Percentiles rank a stretch among this genome's conserved stretches.
Conservation (phyloP, 2,888 invertebrate species). For the Linyphia triangularis region DNA sequence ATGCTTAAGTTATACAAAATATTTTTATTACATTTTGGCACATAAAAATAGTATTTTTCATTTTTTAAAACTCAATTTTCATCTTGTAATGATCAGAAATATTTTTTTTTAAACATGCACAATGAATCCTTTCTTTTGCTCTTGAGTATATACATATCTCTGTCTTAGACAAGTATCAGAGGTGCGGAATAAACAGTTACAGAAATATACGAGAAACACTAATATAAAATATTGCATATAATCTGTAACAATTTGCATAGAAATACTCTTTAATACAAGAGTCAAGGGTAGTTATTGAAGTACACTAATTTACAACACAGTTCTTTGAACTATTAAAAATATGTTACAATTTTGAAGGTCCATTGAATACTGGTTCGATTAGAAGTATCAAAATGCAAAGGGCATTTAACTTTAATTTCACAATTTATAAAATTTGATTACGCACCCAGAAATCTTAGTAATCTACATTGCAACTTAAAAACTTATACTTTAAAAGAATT, state of each 20-base stretch:
- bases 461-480: no score
- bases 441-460: no score
- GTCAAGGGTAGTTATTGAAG: background rate
- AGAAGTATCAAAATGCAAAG: background rate
- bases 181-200: background rate
- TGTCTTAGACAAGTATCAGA: no score
- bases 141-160: background rate
- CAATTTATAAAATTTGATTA: background rate
- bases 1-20: conserved; percentile 12
- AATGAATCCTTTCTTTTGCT: background rate
- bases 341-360: background rate
- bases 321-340: background rate
- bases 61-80: background rate
- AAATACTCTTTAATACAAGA: background rate
- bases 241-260: background rate
- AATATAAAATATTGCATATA: background rate
- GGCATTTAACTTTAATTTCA: background rate
- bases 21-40: conserved; percentile 33
- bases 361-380: background rate
- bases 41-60: conserved; percentile 32
- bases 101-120: background rate
- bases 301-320: background rate
- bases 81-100: background rate
- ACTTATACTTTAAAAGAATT: no score
- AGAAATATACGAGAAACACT: background rate